Evolutionary conservation across 1,140 invertebrate species (phyloP), one percentile per base, ranked within the genome.

Genomic region (Coptotermes formosanus): DNA sequence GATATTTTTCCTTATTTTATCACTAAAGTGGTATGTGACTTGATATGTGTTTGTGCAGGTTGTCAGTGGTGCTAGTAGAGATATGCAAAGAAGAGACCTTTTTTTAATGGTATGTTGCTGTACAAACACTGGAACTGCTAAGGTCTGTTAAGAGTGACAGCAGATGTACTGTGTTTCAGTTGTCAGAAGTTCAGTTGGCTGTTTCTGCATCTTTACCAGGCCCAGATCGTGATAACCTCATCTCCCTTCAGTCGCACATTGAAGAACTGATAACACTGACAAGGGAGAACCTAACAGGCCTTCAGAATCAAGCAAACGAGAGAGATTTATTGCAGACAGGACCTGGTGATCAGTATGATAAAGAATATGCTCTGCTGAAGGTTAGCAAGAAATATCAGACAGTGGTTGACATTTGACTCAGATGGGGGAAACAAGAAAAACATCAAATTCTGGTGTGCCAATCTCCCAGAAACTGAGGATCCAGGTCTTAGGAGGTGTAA

Each of bases 331-430:
- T 16, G 55, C 87, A 83, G 82, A 88, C 45, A 44, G 64, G 89
- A 44, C 85, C 88, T 14, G 85, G 89, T 32, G 89, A 92, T 89
- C 87, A 88, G 84, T 89, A 94, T 85, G 94, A 93, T 87, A 92
- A 94, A 88, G 95, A 96, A 91, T 94, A 95, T 92, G 92, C 93
- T 55, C 90, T 94, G 82, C 96, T 96, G 89, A 94, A 95, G 92
- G 94, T 94, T 91, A 88, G 83, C 21, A 6, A 21, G 19, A 55
- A 4, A 55, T 55, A 21, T 4, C 19, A 19, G 14, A 55, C 19
- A 16, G 3, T 55, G 48, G 16, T 48, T 11, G 48, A 48, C 16
- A 16, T 48, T 1, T 48, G 48, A 16, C 48, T 2, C 48, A 48
- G 48, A 48, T 48, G 16, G 16, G 16, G 16, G 48, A 48, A 48